phyloP scores from a whole-genome alignment of 2,797 vertebrate species.

The Lerista edwardsae region DNA sequence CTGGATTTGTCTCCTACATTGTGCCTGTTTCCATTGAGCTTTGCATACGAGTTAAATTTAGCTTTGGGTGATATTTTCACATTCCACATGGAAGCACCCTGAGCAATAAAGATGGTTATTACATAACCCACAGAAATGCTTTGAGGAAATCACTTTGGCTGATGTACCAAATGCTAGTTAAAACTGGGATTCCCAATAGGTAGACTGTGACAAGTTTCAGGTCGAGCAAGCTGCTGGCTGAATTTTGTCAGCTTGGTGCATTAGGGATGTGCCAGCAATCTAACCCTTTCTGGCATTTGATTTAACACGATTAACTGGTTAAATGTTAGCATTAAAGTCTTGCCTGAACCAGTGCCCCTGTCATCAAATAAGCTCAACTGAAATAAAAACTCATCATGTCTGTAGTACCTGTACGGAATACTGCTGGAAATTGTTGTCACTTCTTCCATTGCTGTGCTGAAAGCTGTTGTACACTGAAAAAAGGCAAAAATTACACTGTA shows the following conservation, averaged over 20 bases:
- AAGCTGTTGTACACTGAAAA: neutral
- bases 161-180: neutral
- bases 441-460: neutral
- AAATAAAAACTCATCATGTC: neutral
- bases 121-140: neutral
- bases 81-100: neutral
- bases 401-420: neutral
- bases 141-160: neutral
- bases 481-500: neutral
- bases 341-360: neutral
- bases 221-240: neutral
- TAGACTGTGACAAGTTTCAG: neutral
- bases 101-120: slow-evolving; percentile 12
- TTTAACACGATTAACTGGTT: neutral
- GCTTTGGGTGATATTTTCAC: neutral
- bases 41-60: slow-evolving; percentile 55
- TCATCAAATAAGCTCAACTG: neutral
- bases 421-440: neutral
- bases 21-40: slow-evolving; percentile 62
- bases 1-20: neutral
- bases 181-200: neutral
- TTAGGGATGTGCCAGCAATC: neutral
- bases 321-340: neutral
- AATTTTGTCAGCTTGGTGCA: neutral
- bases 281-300: neutral